phyloP scores from a whole-genome alignment of 2,888 invertebrate genomes.

The Campoplex capitator region DNA sequence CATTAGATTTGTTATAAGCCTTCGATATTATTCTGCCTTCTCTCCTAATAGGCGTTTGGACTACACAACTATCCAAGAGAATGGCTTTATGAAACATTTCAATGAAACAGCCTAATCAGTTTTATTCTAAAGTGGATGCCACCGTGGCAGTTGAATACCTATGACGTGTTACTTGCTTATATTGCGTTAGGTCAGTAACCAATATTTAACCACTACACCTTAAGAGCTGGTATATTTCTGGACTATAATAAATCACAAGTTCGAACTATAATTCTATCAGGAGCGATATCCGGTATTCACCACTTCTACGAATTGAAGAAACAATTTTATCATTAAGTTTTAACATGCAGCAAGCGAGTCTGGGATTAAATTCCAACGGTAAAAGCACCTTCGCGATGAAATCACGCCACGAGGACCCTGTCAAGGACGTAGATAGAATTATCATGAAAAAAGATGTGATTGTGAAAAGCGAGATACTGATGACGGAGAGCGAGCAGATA shows the following conservation, averaged over 20 bases:
- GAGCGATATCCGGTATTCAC: background rate
- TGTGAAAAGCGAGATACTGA: conserved; percentile 70
- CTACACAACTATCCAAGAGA: background rate
- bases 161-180: background rate
- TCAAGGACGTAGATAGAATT: conserved; percentile 50
- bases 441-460: conserved; percentile 56
- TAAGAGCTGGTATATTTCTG: background rate
- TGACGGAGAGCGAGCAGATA: conserved; percentile 61
- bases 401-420: conserved; percentile 23
- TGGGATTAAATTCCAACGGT: conserved; percentile 68
- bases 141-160: background rate
- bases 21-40: background rate
- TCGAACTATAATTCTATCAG: background rate
- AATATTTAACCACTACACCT: background rate
- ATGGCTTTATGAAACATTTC: background rate
- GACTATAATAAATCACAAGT: background rate
- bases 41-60: background rate
- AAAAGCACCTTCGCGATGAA: conserved; percentile 45
- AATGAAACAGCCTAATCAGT: background rate
- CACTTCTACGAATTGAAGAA: background rate
- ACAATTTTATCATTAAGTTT: background rate
- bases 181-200: background rate
- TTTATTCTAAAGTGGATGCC: background rate
- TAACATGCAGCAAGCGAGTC: conserved; percentile 80
- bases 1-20: background rate